Base-by-base conservation (phyloP, 2,113 vertebrate species). In the Gymnarchus niloticus region DNA sequence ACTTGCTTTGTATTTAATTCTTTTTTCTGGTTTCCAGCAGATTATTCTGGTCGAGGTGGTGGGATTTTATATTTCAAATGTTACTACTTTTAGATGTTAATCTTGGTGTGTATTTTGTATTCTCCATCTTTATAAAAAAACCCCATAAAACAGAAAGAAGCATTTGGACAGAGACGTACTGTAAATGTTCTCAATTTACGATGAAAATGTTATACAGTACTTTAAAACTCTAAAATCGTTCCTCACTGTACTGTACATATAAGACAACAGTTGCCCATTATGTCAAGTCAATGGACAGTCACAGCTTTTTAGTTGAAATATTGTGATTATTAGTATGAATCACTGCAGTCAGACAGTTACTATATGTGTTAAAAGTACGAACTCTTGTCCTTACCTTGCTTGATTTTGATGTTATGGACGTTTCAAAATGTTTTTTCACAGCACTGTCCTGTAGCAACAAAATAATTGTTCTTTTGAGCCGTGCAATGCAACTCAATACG, bases 351-450 rank as follows among this genome's bases (percentile, higher is more conserved):
- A 56, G 46, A 37, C 6, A 19, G 4, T n/a, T n/a, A n/a, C n/a
- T n/a, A 44, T 2, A 44, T 3, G 52, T 52, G n/a, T 21, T 28
- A 81, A 54, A 81, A 28, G 28, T 33, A n/a, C 17, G 25, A 7
- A 5, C 81, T 83, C 54, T 57, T 46, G 54, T 3, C 46, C 85
- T 21, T 96, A 96, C 96, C 95, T 96, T 94, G 51, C 8, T 93
- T 88, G 85, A 87, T 91, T 94, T 93, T 80, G 87, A 33, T 77
- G 84, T 91, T 89, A 85, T 84, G 41, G 88, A 85, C 89, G 89
- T 48, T 77, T 49, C 85, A 82, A 59, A 21, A 78, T 25, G 81
- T 44, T 54, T 77, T 77, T 57, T 48, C 41, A 51, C 77, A 14
- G 46, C 10, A 21, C 23, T 12, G 56, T n/a, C 1, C 23, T 69